Percentiles rank a stretch among this genome's conserved stretches.
Evolutionary conservation across 2,113 vertebrate species (phyloP).

Genomic region (Nettapus auritus): DNA sequence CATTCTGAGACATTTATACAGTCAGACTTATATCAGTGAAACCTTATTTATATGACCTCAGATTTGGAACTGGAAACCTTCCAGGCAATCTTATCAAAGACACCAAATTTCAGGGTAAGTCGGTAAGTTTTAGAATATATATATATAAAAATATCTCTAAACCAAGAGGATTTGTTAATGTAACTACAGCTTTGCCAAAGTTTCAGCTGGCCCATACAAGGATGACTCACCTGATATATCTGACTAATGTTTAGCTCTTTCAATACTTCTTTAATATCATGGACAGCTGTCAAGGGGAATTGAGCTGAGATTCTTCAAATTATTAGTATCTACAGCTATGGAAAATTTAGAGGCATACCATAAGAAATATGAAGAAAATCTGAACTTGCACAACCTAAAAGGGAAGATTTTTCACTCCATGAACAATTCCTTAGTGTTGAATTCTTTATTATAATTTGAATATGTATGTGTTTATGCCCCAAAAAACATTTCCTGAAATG

Average conservation of each 20-base stretch:
- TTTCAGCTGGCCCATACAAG: not conserved
- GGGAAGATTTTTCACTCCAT: not conserved
- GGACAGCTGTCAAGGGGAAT: not conserved
- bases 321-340: not conserved
- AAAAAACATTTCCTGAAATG: not conserved
- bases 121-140: not conserved
- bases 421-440: not conserved
- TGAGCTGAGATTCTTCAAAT: not conserved
- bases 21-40: not conserved
- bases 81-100: not conserved
- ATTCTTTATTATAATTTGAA: not conserved
- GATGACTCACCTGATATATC: not conserved
- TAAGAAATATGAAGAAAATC: not conserved
- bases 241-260: not conserved
- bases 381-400: not conserved
- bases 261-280: not conserved
- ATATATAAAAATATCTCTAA: not conserved
- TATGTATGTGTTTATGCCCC: not conserved
- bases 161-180: not conserved
- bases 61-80: not conserved
- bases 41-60: not conserved
- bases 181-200: not conserved
- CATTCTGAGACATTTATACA: not conserved
- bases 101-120: not conserved
- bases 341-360: not conserved